phyloP scores from a whole-genome alignment of 2,888 invertebrate genomes.

The Peribatodes rhomboidaria region DNA sequence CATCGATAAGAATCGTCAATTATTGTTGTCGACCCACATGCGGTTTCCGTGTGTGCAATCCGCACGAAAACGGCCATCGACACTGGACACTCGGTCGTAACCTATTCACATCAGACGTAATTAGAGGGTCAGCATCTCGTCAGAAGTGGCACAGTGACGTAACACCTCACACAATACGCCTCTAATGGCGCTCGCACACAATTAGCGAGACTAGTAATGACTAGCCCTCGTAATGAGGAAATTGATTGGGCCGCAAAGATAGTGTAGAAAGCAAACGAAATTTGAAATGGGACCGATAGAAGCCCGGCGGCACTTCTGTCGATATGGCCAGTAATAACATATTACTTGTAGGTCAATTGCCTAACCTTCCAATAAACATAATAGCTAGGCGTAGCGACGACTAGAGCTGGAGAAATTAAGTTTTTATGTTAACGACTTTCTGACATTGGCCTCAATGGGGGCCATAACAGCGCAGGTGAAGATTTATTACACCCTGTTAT shows the following conservation, averaged over 20 bases:
- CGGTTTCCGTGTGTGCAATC: conserved; percentile 67
- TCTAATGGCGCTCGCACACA: conserved; percentile 58
- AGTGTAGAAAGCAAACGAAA: conserved; percentile 74
- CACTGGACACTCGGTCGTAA: conserved; percentile 66
- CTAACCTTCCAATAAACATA: conserved; percentile 72
- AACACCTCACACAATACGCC: conserved; percentile 54
- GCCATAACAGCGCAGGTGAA: conserved; percentile 37
- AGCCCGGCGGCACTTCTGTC: conserved; percentile 65
- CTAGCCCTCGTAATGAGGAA: conserved; percentile 45
- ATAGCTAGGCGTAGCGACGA: conserved; percentile 64
- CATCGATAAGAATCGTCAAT: conserved; percentile 58
- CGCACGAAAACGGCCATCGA: conserved; percentile 61
- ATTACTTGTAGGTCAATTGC: conserved; percentile 79
- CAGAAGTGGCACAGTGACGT: conserved; percentile 75
- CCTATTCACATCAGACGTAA: conserved; percentile 74
- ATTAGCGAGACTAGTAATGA: conserved; percentile 64
- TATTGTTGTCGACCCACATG: conserved; percentile 68
- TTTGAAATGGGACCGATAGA: conserved; percentile 74
- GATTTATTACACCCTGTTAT: conserved; percentile 33
- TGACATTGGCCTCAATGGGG: conserved; percentile 45
- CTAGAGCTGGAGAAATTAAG: conserved; percentile 48
- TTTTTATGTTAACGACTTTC: conserved; percentile 50
- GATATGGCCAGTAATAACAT: conserved; percentile 65
- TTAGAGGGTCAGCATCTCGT: conserved; percentile 76
- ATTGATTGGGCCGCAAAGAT: conserved; percentile 43